Conservation (phyloP, 2,113 vertebrate genomes). For the Glareola pratincola region DNA sequence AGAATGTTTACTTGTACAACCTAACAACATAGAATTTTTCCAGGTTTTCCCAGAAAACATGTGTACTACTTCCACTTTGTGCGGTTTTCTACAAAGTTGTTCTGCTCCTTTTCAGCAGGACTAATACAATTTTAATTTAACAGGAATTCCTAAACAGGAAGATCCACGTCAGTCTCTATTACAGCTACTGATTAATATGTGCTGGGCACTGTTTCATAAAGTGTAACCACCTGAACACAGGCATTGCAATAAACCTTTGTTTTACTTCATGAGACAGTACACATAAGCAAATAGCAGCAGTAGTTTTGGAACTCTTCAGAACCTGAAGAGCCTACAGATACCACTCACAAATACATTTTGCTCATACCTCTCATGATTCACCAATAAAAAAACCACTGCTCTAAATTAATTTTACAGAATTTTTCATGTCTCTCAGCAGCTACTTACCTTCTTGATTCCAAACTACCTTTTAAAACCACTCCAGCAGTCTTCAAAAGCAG, state of each 20-base stretch:
- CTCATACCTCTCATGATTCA: neutral
- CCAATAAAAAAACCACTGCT: neutral
- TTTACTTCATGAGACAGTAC: neutral
- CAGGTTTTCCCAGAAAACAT: neutral
- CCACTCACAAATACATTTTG: neutral
- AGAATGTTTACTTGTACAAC: neutral
- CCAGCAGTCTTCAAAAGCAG: neutral
- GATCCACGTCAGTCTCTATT: neutral
- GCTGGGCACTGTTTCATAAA: neutral
- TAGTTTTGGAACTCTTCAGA: neutral
- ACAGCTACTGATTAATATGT: neutral
- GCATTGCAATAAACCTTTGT: neutral
- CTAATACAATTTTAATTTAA: neutral
- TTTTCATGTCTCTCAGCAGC: neutral
- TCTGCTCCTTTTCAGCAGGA: neutral
- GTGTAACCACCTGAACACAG: neutral
- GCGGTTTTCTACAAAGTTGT: neutral
- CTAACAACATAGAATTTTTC: neutral
- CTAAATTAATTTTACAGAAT: neutral
- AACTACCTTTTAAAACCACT: neutral
- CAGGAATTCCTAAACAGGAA: neutral
- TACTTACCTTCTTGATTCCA: neutral
- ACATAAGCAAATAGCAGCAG: neutral
- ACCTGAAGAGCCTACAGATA: neutral
- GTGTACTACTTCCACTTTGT: neutral